A percentile compares a stretch with the other conserved stretches of the same genome.
These are phyloP conservation scores for Gasterosteus aculeatus DNA, from an alignment of 2,113 vertebrate genomes.

Conservation along the genomic window DNA sequence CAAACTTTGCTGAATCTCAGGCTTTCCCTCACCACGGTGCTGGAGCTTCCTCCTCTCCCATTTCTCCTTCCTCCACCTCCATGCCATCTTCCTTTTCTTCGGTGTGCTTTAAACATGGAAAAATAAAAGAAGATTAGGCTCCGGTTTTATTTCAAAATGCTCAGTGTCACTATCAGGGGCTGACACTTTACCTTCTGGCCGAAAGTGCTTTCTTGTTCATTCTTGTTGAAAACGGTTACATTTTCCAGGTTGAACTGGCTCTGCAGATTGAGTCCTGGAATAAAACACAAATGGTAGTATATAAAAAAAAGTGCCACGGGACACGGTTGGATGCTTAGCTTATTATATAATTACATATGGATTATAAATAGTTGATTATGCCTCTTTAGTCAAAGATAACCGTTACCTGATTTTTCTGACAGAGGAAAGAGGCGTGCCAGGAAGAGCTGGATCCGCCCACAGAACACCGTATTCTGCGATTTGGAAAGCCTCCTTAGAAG, in stretches of 20 bases:
- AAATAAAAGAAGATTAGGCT: not conserved
- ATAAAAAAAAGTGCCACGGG: not conserved
- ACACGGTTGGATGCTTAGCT: not conserved
- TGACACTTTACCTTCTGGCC: constrained; percentile 88
- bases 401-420: constrained; percentile 96
- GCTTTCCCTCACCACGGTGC: constrained; percentile 84
- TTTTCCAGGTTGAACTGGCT: constrained; percentile 99
- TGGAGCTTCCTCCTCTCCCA: constrained; percentile 96
- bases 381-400: not conserved
- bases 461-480: constrained; percentile 98
- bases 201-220: constrained; percentile 95
- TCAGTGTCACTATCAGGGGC: not conserved
- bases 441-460: constrained; percentile 97
- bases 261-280: constrained; percentile 94
- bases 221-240: constrained; percentile 97
- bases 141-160: not conserved
- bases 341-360: too few species aligned
- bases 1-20: not conserved
- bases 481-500: constrained; percentile 96
- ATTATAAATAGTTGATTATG: not conserved
- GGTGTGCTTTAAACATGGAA: constrained; percentile 78
- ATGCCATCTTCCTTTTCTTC: constrained; percentile 95
- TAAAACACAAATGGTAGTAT: constrained; percentile 21
- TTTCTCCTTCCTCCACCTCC: constrained; percentile 98
- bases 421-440: constrained; percentile 95